These are phyloP conservation scores for Hypotaenidia philippensis DNA, from an alignment of 2,797 vertebrate species.

Conservation along the genomic window DNA sequence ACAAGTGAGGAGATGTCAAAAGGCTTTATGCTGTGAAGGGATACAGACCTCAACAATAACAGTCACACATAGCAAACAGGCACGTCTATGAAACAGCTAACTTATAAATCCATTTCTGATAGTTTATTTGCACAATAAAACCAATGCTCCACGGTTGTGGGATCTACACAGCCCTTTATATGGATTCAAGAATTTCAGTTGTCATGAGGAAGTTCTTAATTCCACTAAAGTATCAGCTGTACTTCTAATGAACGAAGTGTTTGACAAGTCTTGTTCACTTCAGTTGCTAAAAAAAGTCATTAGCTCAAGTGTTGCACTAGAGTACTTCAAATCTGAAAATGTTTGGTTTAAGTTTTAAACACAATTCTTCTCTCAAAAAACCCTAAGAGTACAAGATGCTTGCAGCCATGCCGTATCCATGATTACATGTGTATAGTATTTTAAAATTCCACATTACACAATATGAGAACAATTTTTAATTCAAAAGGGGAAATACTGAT, in stretches of 20 bases:
- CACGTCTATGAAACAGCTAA: background rate
- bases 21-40: background rate
- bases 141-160: background rate
- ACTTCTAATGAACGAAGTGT: background rate
- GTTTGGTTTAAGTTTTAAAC: background rate
- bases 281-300: background rate
- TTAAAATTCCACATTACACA: background rate
- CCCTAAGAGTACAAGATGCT: background rate
- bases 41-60: background rate
- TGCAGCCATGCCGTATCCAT: background rate
- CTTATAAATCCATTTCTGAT: background rate
- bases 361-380: background rate
- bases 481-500: background rate
- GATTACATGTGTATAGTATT: background rate
- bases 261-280: background rate
- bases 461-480: background rate
- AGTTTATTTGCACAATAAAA: constrained; percentile 12
- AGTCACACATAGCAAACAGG: background rate
- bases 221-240: background rate
- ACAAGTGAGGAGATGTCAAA: background rate
- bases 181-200: background rate
- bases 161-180: background rate
- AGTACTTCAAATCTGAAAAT: background rate
- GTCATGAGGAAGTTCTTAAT: background rate
- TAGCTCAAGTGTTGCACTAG: background rate